A percentile compares a stretch with the other conserved stretches of the same genome.
Conservation (phyloP, 2,888 invertebrate genomes). For the Strigamia maritima region DNA sequence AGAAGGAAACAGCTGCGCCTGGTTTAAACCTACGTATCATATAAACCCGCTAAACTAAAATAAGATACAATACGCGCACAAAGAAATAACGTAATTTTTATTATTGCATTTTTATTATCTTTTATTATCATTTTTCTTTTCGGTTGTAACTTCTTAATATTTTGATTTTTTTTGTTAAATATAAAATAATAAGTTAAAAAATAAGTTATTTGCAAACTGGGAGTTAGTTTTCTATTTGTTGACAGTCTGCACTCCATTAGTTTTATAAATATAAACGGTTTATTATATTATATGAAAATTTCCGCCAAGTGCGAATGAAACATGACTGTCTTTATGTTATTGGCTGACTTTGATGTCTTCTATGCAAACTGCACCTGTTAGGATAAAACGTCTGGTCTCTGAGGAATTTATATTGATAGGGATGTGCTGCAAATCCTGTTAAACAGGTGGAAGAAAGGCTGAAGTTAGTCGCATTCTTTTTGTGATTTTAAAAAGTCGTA, state of each 20-base stretch:
- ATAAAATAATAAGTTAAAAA: no score
- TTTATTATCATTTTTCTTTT: not conserved
- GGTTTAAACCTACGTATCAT: slow-evolving; percentile 9
- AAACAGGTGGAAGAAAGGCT: not conserved
- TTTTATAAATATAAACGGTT: no score
- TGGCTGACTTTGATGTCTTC: slow-evolving; percentile 10
- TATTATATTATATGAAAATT: not conserved
- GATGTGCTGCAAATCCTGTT: not conserved
- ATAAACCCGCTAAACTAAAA: slow-evolving; percentile 14
- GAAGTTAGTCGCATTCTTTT: not conserved
- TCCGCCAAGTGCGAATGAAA: slow-evolving; percentile 2
- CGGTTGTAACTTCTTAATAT: not conserved
- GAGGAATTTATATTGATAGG: not conserved
- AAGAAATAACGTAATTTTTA: not conserved
- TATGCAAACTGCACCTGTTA: slow-evolving; percentile 15
- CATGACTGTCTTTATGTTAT: slow-evolving; percentile 15
- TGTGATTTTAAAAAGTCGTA: not conserved
- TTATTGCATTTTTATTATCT: not conserved
- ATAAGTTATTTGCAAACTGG: no score
- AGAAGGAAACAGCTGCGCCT: slow-evolving; percentile 19
- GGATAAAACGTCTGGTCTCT: not conserved
- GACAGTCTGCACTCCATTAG: no score
- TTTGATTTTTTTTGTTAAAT: no score
- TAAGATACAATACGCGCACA: not conserved
- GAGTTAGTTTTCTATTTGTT: no score